phyloP scores from a whole-genome alignment of 2,797 vertebrate genomes.

The Pipistrellus kuhlii region DNA sequence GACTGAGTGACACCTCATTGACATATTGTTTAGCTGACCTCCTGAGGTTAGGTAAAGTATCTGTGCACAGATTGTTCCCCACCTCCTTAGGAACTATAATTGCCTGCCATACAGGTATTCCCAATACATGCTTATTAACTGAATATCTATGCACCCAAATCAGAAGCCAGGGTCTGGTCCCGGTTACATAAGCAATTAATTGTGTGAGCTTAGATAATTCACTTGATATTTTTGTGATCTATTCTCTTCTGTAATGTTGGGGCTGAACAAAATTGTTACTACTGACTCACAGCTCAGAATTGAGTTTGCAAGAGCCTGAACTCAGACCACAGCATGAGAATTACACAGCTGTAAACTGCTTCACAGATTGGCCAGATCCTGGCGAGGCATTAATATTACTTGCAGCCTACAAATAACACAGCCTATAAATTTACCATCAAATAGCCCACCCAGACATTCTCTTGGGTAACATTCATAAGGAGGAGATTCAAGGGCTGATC shows the following conservation, averaged over 20 bases:
- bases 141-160: not conserved
- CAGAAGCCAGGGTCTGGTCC: not conserved
- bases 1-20: not conserved
- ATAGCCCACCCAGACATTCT: not conserved
- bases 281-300: not conserved
- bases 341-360: not conserved
- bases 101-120: not conserved
- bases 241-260: not conserved
- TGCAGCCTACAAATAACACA: not conserved
- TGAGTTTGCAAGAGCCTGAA: not conserved
- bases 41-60: not conserved
- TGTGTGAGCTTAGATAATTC: not conserved
- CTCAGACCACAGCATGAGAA: not conserved
- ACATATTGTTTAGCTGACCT: not conserved
- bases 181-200: not conserved
- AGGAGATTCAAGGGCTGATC: not conserved
- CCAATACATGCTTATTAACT: not conserved
- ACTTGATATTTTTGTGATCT: slow-evolving; percentile 1
- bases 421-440: not conserved
- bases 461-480: not conserved
- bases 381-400: not conserved
- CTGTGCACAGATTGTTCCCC: not conserved
- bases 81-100: not conserved
- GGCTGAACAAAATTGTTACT: not conserved
- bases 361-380: not conserved